Evolutionary conservation across 2,113 vertebrate species (phyloP).

Genomic region (Dromaius novaehollandiae): DNA sequence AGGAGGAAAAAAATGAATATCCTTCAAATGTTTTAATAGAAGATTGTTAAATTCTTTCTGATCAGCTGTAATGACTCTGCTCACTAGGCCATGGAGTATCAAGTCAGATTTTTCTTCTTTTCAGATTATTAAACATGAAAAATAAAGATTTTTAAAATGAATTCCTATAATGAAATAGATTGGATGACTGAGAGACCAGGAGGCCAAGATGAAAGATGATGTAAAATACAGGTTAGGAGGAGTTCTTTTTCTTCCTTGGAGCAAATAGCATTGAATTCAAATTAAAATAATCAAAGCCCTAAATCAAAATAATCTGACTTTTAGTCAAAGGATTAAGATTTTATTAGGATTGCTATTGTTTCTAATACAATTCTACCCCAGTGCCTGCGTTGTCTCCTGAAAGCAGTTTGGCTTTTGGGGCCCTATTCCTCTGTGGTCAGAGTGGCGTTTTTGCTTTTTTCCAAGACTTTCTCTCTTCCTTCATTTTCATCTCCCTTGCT

Average conservation of each 20-base stretch:
- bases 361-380: background rate
- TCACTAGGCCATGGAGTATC: background rate
- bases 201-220: background rate
- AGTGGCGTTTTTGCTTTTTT: background rate
- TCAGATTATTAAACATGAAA: background rate
- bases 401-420: background rate
- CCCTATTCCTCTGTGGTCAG: background rate
- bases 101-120: background rate
- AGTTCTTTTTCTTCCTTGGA: background rate
- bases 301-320: background rate
- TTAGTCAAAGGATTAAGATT: background rate
- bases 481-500: background rate
- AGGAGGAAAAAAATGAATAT: background rate
- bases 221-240: background rate
- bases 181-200: background rate
- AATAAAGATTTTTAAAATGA: background rate
- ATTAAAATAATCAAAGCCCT: background rate
- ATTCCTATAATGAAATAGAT: background rate
- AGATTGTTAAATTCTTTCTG: background rate
- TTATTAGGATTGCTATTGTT: background rate
- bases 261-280: background rate
- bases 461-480: background rate
- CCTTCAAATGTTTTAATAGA: background rate
- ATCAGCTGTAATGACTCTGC: background rate
- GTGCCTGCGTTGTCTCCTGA: background rate